Evolutionary conservation across 2,113 vertebrate species (phyloP).

Genomic region (Myrmophylax atrothorax): DNA sequence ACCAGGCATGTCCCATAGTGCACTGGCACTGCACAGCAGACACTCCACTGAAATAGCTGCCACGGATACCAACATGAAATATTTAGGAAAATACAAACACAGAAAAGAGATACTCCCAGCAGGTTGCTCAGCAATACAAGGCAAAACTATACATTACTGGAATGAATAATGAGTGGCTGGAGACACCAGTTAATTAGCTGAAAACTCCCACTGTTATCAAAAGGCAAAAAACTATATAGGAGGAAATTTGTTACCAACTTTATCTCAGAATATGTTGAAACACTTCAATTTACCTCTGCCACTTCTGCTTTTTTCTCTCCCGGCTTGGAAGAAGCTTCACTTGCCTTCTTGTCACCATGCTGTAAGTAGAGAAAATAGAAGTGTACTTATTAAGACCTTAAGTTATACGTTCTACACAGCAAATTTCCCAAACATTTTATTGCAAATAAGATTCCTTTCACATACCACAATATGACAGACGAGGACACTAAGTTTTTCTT

Average conservation of each 20-base stretch:
- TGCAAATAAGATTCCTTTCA: background rate
- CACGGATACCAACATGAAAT: accelerated
- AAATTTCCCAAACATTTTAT: background rate
- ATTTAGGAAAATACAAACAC: background rate
- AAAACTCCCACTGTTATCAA: background rate
- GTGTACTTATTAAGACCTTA: background rate
- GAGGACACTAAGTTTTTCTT: background rate
- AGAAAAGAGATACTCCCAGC: background rate
- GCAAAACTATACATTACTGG: background rate
- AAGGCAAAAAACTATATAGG: background rate
- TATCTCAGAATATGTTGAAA: background rate
- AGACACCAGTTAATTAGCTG: background rate
- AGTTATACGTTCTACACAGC: background rate
- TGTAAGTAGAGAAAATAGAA: background rate
- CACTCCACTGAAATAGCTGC: background rate
- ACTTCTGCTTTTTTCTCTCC: conserved; percentile 57
- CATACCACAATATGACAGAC: background rate
- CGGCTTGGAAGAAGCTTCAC: conserved; percentile 18
- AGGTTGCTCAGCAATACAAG: background rate
- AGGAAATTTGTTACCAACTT: background rate
- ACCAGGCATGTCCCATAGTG: accelerated
- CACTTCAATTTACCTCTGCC: conserved; percentile 59
- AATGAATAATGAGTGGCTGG: background rate
- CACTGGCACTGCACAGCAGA: background rate
- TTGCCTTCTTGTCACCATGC: conserved; percentile 62